A percentile compares a stretch with the other conserved stretches of the same genome.
phyloP scores from a whole-genome alignment of 1,140 invertebrate species.

The Nasonia giraulti region DNA sequence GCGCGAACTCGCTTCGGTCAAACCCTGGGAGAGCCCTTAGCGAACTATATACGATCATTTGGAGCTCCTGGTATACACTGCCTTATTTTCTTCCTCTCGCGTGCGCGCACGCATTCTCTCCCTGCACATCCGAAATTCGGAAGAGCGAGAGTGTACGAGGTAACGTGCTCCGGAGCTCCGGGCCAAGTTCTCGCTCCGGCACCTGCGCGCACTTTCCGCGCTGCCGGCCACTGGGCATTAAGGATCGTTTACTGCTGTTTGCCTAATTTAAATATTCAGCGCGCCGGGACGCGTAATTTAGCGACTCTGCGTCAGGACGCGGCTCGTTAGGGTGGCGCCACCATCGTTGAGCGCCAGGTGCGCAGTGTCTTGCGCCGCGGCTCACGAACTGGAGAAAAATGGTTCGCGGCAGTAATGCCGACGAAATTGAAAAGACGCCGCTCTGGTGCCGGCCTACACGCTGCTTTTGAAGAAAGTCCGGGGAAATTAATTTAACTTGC shows the following conservation, averaged over 20 bases:
- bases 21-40: constrained; percentile 23
- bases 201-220: constrained; percentile 12
- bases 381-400: constrained; percentile 23
- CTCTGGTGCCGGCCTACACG: neutral
- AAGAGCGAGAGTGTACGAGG: neutral
- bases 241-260: constrained; percentile 53
- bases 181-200: constrained; percentile 27
- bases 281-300: constrained; percentile 49
- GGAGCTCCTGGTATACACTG: neutral
- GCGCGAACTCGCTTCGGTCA: neutral
- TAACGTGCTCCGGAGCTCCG: constrained; percentile 19
- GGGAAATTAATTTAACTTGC: constrained; percentile 40
- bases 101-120: neutral
- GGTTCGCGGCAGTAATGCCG: constrained; percentile 17
- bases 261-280: constrained; percentile 54
- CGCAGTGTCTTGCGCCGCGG: neutral
- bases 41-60: constrained; percentile 16
- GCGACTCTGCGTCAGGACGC: constrained; percentile 31
- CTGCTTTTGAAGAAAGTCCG: constrained; percentile 21
- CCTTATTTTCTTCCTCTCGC: neutral
- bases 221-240: constrained; percentile 49
- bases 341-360: constrained; percentile 20
- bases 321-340: constrained; percentile 38
- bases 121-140: constrained; percentile 1
- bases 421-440: constrained; percentile 47